Percentiles rank a stretch among this genome's conserved stretches.
Evolutionary conservation across 1,140 invertebrate genomes (phyloP).

Genomic region (Euschistus heros): DNA sequence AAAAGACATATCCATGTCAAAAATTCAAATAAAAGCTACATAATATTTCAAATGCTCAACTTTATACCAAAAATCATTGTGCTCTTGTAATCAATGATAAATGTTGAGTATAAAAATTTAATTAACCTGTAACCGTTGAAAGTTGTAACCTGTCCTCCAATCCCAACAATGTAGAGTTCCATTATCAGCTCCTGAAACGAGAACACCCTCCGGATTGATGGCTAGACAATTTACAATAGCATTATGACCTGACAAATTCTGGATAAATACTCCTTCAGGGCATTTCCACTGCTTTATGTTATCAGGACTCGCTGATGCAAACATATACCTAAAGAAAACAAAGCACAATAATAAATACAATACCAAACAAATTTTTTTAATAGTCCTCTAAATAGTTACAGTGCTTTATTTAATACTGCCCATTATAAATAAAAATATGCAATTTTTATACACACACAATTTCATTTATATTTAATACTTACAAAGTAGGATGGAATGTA

Average conservation of each 20-base stretch:
- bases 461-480: constrained; percentile 36
- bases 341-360: no score
- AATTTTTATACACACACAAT: no score
- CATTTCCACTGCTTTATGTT: constrained; percentile 99
- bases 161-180: constrained; percentile 99
- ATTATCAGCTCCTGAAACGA: constrained; percentile 97
- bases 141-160: constrained; percentile 97
- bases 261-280: constrained; percentile 95
- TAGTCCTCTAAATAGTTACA: background rate
- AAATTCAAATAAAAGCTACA: no score
- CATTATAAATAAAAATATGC: no score
- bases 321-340: constrained; percentile 62
- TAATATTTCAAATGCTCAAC: no score
- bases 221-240: constrained; percentile 95
- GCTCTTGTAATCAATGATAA: no score
- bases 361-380: no score
- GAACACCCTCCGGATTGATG: constrained; percentile 85
- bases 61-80: no score
- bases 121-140: constrained; percentile 66
- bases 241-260: constrained; percentile 95
- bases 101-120: no score
- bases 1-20: no score
- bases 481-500: constrained; percentile 80
- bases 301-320: constrained; percentile 94
- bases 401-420: background rate